Percentiles rank a stretch among this genome's conserved stretches.
These are phyloP conservation scores for Chunga burmeisteri DNA, from an alignment of 2,113 vertebrate species.

Conservation along the genomic window DNA sequence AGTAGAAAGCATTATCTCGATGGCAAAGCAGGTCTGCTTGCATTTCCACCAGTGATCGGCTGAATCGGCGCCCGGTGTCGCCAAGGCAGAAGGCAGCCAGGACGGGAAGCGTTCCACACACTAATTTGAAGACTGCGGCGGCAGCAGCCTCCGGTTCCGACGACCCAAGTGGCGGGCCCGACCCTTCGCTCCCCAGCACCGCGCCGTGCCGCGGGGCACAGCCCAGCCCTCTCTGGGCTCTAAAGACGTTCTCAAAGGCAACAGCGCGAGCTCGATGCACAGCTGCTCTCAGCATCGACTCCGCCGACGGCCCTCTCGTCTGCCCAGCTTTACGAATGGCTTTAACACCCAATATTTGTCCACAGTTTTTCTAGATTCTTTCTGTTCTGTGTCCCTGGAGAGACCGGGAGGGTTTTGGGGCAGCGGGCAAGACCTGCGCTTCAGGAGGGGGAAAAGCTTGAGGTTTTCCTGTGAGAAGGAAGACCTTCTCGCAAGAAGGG, in stretches of 20 bases:
- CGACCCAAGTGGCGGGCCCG: background rate
- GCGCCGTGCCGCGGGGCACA: no score
- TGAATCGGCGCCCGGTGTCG: fast-evolving
- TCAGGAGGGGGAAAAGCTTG: background rate
- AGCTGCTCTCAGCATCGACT: background rate
- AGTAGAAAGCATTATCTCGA: background rate
- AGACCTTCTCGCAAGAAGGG: background rate
- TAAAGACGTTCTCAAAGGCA: fast-evolving
- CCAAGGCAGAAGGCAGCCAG: background rate
- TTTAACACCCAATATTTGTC: no score
- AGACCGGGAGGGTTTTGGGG: background rate
- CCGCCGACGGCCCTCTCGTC: background rate
- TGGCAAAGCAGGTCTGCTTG: background rate
- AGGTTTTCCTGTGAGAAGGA: no score
- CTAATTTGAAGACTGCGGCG: no score
- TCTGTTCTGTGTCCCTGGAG: no score
- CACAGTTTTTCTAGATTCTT: background rate
- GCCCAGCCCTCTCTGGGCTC: background rate
- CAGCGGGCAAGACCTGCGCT: background rate
- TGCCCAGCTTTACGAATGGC: no score
- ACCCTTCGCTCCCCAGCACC: no score
- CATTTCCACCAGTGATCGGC: background rate
- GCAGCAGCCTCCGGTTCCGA: background rate
- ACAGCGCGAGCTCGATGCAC: background rate
- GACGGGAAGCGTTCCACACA: fast-evolving